Evolutionary conservation across 2,113 vertebrate species (phyloP), one percentile per base, ranked within the genome.

Genomic region (Andinoacara biseriatus): DNA sequence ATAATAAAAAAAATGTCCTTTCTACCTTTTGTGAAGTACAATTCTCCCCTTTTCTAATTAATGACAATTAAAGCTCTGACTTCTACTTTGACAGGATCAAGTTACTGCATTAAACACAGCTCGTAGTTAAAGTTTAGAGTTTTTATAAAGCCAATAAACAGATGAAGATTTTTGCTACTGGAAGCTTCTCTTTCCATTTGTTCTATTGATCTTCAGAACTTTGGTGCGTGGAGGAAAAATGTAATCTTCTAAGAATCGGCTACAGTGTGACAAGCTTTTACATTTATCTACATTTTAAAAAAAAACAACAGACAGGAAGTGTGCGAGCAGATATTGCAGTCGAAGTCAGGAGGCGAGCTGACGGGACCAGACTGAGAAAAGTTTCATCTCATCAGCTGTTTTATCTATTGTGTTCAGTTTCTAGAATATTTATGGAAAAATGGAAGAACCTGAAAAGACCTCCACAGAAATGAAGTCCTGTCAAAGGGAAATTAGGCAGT

Each of bases 31-130:
- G 6, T 43, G 35, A 65, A 0, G 35, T 65, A 43, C n/a, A 40
- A 40, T 5, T 0, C 11, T 15, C 40, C 5, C 2, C 40, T 63
- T 63, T 7, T 1, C 1, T 0, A 1, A 63, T 63, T 24, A 43
- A 65, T 24, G 62, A 67, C 38, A 18, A 1, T 0, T 10, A 26
- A 40, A 67, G 62, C 43, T 0, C 38, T 49, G 40, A 67, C 0
- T 0, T 46, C 43, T 6, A 43, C 62, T 33, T 0, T 58, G 22
- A 31, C 3, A 26, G 72, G 24, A 80, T 24, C 26, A 80, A 46
- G 22, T 18, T n/a, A 4, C 14, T 49, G 10, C 57, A 40, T 6
- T 35, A 10, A 58, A 40, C 24, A 8, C n/a, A 18, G 14, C 15
- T 26, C 10, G 15, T 2, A 52, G 29, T 78, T 0, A 54, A 57